Base-by-base conservation (phyloP, 2,888 invertebrate genomes). In the Heterodera filipjevi region DNA sequence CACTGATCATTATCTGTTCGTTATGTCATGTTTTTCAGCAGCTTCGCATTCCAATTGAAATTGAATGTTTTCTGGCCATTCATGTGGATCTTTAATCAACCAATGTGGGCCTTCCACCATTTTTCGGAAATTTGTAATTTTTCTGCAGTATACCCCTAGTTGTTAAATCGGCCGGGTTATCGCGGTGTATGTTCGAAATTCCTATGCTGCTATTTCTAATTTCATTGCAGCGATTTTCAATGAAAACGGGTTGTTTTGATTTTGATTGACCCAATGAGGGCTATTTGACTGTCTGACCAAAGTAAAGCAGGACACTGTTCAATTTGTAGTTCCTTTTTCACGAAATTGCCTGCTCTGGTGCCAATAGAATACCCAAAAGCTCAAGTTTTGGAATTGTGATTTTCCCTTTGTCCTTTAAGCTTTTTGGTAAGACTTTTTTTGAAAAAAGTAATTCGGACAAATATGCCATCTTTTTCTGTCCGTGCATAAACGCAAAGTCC, bases 181-280 rank as follows among this genome's bases (percentile, higher is more conserved):
- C 44, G n/a, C 30, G 16, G 22, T n/a, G 22, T 27, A 78, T 68
- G 66, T 64, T 27, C 6, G 59, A 59, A 49, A 78, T 33, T 39
- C 46, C 33, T 1, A 64, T 77, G 30, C 35, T 53, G 73, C 33
- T 27, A 6, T 71, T 49, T 30, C 75, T 10, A 49, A 80, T 80
- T 49, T 76, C 80, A 22, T 82, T 30, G 33, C 81, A 30, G 10
- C 80, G 80, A 32, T 79, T 79, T 27, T 64, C 27, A 1, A 82
- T 39, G 44, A 80, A 80, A 30, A 71, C 32, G 10, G 81, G 79
- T 16, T 39, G 76, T 19, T 30, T 80, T 46, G 72, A 22, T 22
- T 22, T 39, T 2, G 74, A 64, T 10, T 14, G 49, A 80, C 49
- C 82, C 79, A 79, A 10, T 33, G 19, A 32, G 78, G 19, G 53